These are phyloP conservation scores for Bombus fervidus DNA, from an alignment of 1,140 invertebrate genomes.

Conservation along the genomic window DNA sequence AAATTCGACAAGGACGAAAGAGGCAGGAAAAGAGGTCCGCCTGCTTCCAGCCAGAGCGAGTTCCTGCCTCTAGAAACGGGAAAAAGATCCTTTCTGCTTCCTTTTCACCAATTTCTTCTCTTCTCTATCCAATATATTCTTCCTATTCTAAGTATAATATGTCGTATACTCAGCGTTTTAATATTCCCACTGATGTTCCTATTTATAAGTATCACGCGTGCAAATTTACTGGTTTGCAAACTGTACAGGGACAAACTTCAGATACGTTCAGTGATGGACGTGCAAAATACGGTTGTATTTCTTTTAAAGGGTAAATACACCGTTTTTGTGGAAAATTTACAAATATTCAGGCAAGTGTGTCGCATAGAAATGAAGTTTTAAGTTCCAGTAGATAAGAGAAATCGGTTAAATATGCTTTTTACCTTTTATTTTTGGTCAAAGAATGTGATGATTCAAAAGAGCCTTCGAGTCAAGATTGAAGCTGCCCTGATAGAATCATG, in stretches of 20 bases:
- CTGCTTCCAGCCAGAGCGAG: background rate
- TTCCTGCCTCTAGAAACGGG: background rate
- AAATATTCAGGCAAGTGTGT: background rate
- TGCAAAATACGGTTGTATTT: too few relatives aligned
- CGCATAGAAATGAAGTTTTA: background rate
- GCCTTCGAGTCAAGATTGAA: background rate
- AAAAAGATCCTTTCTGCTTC: background rate
- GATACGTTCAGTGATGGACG: too few relatives aligned
- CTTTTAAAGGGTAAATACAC: background rate
- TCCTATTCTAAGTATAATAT: background rate
- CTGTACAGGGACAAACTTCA: too few relatives aligned
- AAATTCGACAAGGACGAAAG: slow-evolving; percentile 42
- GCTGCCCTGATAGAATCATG: slow-evolving; percentile 13
- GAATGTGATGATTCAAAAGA: background rate
- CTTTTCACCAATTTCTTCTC: background rate
- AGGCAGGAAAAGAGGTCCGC: background rate
- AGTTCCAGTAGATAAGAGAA: background rate
- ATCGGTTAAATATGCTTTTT: background rate
- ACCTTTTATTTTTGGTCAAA: background rate
- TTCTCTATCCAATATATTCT: background rate
- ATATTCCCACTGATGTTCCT: background rate
- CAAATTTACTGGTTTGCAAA: too few relatives aligned
- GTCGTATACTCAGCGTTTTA: background rate
- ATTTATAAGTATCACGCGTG: too few relatives aligned
- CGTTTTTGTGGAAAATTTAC: background rate